These are phyloP conservation scores for Schizaphis graminum DNA, from an alignment of 2,888 invertebrate species.

Conservation along the genomic window DNA sequence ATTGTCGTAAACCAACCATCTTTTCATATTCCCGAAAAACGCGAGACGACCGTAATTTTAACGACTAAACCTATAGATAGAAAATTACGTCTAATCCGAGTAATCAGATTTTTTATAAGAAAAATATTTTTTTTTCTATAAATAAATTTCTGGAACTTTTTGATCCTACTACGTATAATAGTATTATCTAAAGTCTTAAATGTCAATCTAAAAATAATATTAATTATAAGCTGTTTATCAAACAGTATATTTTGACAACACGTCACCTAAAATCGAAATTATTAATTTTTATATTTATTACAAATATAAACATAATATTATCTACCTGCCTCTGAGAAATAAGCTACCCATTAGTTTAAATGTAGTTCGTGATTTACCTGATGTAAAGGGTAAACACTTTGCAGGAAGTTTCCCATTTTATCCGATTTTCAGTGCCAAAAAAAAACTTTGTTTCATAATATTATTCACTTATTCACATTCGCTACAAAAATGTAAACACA, in stretches of 20 bases:
- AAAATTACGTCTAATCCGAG: too few relatives aligned
- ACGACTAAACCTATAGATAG: too few relatives aligned
- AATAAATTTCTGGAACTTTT: not conserved
- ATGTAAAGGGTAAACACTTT: slow-evolving; percentile 16
- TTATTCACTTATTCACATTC: slow-evolving; percentile 54
- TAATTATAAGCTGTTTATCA: not conserved
- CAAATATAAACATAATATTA: not conserved
- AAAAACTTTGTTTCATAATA: slow-evolving; percentile 46
- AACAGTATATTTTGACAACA: not conserved
- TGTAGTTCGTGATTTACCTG: slow-evolving; percentile 36
- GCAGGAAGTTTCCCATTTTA: slow-evolving; percentile 27
- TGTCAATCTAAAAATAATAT: not conserved
- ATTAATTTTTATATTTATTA: not conserved
- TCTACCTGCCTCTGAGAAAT: not conserved
- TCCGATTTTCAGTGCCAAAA: slow-evolving; percentile 34
- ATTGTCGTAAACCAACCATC: too few relatives aligned
- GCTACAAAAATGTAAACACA: slow-evolving; percentile 24
- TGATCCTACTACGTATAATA: not conserved
- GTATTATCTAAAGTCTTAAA: not conserved
- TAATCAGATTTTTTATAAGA: too few relatives aligned
- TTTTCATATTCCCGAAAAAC: too few relatives aligned
- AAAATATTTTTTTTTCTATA: too few relatives aligned
- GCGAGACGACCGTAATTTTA: too few relatives aligned
- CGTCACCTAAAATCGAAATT: not conserved
- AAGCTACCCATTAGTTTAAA: not conserved